A percentile compares a stretch with the other conserved stretches of the same genome.
Evolutionary conservation across 2,797 vertebrate genomes (phyloP).

Genomic region (Sphaeramia orbicularis): DNA sequence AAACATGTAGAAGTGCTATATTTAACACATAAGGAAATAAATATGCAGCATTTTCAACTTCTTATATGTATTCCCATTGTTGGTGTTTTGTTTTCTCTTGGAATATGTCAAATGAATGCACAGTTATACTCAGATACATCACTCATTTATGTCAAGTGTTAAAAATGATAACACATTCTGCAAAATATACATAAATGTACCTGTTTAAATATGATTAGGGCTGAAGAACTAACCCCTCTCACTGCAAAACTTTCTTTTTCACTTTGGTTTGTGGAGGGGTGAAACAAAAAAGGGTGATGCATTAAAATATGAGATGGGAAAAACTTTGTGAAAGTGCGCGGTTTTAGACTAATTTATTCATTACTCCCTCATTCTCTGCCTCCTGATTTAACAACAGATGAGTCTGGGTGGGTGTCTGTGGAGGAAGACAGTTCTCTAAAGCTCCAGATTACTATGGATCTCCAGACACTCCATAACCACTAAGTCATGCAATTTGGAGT

Average conservation of each 20-base stretch:
- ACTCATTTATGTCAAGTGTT: not conserved
- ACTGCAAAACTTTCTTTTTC: too few species aligned
- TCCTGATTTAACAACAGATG: not conserved
- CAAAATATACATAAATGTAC: too few species aligned
- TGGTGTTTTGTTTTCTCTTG: not conserved
- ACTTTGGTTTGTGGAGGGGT: too few species aligned
- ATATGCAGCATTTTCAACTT: not conserved
- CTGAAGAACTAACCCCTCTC: too few species aligned
- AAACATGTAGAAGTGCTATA: not conserved
- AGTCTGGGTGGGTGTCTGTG: not conserved
- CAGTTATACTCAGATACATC: too few species aligned
- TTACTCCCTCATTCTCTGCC: not conserved
- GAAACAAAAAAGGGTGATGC: too few species aligned
- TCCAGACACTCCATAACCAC: not conserved
- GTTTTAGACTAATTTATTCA: not conserved
- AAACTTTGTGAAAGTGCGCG: not conserved
- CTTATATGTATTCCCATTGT: not conserved
- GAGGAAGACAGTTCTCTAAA: not conserved
- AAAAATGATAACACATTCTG: not conserved
- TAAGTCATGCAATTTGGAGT: not conserved
- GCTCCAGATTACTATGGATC: conserved; percentile 1
- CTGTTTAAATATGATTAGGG: too few species aligned
- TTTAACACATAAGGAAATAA: not conserved
- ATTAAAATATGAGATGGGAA: not conserved
- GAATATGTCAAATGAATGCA: not conserved